Percentiles rank a stretch among this genome's conserved stretches.
phyloP scores from a whole-genome alignment of 2,113 vertebrate genomes.

The Corythoichthys intestinalis region DNA sequence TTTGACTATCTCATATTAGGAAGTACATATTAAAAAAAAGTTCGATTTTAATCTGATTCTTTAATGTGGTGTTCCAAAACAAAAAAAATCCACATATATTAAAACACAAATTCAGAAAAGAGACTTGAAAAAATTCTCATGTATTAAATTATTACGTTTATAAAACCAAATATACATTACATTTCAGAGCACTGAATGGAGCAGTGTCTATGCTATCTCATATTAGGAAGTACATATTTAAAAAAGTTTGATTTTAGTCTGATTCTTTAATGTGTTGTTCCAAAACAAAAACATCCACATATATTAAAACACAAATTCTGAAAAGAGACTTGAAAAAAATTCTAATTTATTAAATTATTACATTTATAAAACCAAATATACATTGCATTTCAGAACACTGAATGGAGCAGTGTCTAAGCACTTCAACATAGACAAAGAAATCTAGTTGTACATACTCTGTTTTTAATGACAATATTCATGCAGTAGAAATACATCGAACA shows the following conservation, averaged over 20 bases:
- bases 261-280: background rate
- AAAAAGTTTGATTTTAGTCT: too few relatives aligned
- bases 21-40: too few relatives aligned
- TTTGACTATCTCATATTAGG: too few relatives aligned
- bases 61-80: background rate
- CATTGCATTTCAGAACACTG: background rate
- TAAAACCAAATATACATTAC: conserved; percentile 1
- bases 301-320: background rate
- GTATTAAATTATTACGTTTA: background rate
- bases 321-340: background rate
- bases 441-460: conserved; percentile 8
- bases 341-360: background rate
- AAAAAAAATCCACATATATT: background rate
- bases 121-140: background rate
- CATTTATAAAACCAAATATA: background rate
- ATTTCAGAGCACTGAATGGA: background rate
- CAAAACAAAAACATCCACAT: background rate
- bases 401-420: background rate
- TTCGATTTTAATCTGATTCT: background rate
- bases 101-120: background rate
- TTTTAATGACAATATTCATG: conserved; percentile 11
- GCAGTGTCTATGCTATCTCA: background rate
- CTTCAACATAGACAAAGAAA: conserved; percentile 21
- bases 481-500: background rate
- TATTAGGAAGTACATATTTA: too few relatives aligned